These are phyloP conservation scores for Alca torda DNA, from an alignment of 2,797 vertebrate genomes.

Conservation along the genomic window DNA sequence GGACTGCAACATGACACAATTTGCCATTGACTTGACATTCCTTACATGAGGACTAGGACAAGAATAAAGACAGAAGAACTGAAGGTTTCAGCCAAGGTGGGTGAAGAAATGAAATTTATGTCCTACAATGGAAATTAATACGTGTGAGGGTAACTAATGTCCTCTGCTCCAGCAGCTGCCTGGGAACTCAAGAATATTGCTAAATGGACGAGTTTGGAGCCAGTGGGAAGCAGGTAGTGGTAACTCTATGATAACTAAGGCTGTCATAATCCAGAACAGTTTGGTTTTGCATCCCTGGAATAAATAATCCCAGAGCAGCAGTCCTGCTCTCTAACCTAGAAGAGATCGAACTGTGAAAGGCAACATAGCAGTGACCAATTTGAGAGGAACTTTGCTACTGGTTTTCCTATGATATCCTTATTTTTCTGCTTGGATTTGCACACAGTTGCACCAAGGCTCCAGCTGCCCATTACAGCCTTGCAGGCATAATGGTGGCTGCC, in stretches of 20 bases:
- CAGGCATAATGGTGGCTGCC: neutral
- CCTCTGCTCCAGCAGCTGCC: neutral
- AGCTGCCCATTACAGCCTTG: neutral
- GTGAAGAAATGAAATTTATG: neutral
- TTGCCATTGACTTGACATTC: neutral
- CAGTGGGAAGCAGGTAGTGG: neutral
- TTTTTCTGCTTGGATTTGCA: neutral
- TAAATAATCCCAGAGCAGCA: neutral
- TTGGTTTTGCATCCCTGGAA: neutral
- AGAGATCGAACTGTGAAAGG: neutral
- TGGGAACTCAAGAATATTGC: neutral
- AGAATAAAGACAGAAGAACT: neutral
- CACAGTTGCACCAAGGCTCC: neutral
- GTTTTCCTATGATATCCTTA: neutral
- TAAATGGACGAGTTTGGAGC: neutral
- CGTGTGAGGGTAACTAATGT: neutral
- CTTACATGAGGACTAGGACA: neutral
- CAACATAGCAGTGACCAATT: neutral
- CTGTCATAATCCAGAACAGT: neutral
- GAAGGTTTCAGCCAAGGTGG: neutral
- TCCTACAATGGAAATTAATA: neutral
- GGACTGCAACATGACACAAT: neutral
- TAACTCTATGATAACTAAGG: neutral
- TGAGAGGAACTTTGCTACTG: neutral
- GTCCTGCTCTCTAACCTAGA: neutral